A percentile compares a stretch with the other conserved stretches of the same genome.
Conservation (phyloP, 1,140 invertebrate species). For the Hesperophylax magnus region DNA sequence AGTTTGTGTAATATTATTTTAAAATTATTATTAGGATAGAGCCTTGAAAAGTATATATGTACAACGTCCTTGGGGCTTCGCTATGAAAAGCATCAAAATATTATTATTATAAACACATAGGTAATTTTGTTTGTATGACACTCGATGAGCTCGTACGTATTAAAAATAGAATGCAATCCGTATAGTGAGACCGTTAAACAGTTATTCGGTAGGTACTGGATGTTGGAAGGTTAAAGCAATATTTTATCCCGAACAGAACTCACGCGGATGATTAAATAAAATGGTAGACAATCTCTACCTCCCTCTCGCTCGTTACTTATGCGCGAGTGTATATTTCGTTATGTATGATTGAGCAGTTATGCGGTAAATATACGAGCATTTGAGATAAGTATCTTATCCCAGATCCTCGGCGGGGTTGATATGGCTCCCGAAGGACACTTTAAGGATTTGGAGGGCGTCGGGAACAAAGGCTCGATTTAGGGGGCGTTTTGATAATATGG, state of each 20-base stretch:
- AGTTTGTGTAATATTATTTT: too few species aligned
- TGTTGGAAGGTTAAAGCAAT: not conserved
- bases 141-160: too few species aligned
- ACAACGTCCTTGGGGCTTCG: too few species aligned
- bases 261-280: constrained; percentile 17
- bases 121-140: too few species aligned
- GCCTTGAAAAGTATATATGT: too few species aligned
- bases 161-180: too few species aligned
- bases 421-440: constrained; percentile 30
- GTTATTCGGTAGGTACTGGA: too few species aligned
- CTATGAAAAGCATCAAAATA: too few species aligned
- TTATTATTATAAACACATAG: too few species aligned
- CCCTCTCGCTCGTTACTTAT: not conserved
- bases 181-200: too few species aligned
- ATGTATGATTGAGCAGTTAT: constrained; percentile 40
- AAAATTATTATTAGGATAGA: too few species aligned
- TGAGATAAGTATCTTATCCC: constrained; percentile 27
- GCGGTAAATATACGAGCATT: constrained; percentile 38
- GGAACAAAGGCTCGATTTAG: constrained; percentile 36
- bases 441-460: constrained; percentile 38
- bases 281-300: not conserved
- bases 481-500: constrained; percentile 37
- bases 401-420: constrained; percentile 14
- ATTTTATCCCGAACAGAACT: not conserved
- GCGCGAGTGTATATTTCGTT: not conserved